Conservation (phyloP, 2,113 vertebrate species). For the Ammodytes dubius region DNA sequence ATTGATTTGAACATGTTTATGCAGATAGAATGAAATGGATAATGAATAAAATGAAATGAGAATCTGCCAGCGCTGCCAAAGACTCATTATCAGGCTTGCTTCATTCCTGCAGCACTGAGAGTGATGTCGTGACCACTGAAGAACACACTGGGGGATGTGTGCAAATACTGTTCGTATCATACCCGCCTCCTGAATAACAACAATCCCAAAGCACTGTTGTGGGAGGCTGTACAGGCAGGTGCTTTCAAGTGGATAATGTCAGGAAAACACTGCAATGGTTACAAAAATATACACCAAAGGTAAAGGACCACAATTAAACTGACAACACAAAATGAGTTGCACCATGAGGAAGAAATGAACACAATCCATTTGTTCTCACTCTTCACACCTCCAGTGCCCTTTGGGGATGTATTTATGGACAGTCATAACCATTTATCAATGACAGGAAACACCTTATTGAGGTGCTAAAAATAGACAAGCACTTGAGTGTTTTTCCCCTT, state of each 20-base stretch:
- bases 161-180: neutral
- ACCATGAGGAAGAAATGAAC: conserved; percentile 13
- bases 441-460: conserved; percentile 28
- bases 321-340: neutral
- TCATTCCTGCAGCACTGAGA: neutral
- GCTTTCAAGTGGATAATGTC: neutral
- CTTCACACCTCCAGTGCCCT: conserved; percentile 7
- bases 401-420: neutral
- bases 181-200: conserved; percentile 10
- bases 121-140: conserved; percentile 53
- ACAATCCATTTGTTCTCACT: conserved; percentile 19
- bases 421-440: conserved; percentile 15
- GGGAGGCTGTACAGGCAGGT: neutral
- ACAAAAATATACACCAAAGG: neutral
- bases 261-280: neutral
- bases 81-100: conserved; percentile 31
- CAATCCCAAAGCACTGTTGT: conserved; percentile 17
- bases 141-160: conserved; percentile 6
- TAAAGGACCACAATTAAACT: neutral
- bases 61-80: conserved; percentile 1
- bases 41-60: neutral
- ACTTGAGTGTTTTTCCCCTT: neutral
- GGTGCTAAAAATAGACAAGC: conserved; percentile 25
- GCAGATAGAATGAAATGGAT: neutral
- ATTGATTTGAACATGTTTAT: neutral